Conservation (phyloP, 2,888 invertebrate genomes). For the Campoplex capitator region DNA sequence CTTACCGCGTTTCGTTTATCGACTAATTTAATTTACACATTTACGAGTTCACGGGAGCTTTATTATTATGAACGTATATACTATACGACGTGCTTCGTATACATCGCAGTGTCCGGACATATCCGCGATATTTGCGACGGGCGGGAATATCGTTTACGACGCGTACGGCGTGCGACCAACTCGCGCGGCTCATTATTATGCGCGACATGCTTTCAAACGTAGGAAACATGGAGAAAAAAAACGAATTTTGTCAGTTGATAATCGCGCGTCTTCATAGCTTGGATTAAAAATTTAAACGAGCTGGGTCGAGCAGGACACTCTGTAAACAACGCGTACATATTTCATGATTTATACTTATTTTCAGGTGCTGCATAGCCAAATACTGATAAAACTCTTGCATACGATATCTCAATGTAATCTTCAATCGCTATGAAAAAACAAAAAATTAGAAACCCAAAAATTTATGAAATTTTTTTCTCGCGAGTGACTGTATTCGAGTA, state of each 20-base stretch:
- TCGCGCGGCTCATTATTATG: conserved; percentile 77
- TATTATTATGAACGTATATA: neutral
- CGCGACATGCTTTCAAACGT: conserved; percentile 57
- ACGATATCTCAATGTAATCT: neutral
- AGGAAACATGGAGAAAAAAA: neutral
- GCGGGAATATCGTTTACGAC: conserved; percentile 66
- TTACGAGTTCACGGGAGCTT: conserved; percentile 5
- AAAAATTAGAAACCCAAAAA: neutral
- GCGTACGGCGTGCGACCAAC: conserved; percentile 77
- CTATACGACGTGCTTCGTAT: neutral
- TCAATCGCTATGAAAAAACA: neutral
- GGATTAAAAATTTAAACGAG: conserved; percentile 77
- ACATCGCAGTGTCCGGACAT: conserved; percentile 1
- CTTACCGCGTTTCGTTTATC: conserved; percentile 52
- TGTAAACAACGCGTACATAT: conserved; percentile 9
- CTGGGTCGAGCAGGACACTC: conserved; percentile 18
- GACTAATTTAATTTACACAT: conserved; percentile 63
- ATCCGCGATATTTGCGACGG: conserved; percentile 26
- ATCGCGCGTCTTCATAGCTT: conserved; percentile 71
- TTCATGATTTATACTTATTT: neutral
- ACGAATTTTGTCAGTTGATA: conserved; percentile 66
- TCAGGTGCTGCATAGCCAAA: neutral
- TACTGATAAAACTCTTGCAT: no score
- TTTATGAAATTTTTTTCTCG: neutral
- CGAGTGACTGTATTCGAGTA: neutral